Percentiles rank a stretch among this genome's conserved stretches.
Conservation (phyloP, 1,140 invertebrate species). For the Colletes latitarsis region DNA sequence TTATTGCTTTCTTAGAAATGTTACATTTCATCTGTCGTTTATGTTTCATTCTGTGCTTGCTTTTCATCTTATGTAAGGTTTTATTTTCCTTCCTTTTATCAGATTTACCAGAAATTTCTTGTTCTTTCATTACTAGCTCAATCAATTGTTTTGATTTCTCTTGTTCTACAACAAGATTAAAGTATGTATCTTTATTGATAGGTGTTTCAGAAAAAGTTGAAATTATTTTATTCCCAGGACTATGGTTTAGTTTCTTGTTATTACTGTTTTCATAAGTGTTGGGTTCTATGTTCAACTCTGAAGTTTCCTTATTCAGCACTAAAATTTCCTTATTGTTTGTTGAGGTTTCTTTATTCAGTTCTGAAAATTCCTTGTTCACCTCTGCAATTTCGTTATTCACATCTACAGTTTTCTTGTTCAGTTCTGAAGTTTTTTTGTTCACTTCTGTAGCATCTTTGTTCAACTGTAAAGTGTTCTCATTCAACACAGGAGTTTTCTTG, state of each 20-base stretch:
- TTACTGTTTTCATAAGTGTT: conserved; percentile 5
- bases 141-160: neutral
- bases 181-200: neutral
- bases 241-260: neutral
- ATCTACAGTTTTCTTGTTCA: too few species aligned
- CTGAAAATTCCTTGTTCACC: too few species aligned
- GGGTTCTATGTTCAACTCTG: neutral
- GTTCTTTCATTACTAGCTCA: neutral
- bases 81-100: neutral
- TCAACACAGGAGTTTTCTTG: too few species aligned
- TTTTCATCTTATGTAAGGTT: conserved; percentile 18
- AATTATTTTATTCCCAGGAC: neutral
- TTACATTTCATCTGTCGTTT: neutral
- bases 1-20: neutral
- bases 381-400: too few species aligned
- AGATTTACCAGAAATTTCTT: neutral
- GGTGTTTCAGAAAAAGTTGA: neutral
- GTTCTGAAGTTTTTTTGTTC: too few species aligned
- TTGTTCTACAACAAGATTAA: neutral
- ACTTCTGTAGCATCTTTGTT: too few species aligned
- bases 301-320: too few species aligned
- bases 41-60: conserved; percentile 18
- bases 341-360: too few species aligned
- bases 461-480: too few species aligned
- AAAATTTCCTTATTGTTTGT: too few species aligned